Conservation (phyloP, 1,140 invertebrate genomes). For the Magallana ariakensis region DNA sequence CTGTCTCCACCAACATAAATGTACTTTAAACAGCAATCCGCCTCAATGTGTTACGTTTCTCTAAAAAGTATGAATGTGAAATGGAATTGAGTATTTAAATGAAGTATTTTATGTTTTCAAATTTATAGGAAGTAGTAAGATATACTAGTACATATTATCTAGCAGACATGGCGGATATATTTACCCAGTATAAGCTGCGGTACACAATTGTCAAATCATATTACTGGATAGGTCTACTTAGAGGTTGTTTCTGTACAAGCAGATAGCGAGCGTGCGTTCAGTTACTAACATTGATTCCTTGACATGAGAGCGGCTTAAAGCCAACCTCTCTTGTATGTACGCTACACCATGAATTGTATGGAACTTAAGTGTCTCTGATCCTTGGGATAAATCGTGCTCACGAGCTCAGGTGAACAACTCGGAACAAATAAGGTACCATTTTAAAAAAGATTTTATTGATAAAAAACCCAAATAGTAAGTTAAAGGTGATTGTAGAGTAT, state of each 20-base stretch:
- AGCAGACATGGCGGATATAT: neutral
- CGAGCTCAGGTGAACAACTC: neutral
- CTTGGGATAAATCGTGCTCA: neutral
- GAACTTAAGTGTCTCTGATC: neutral
- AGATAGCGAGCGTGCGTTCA: neutral
- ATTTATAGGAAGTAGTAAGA: neutral
- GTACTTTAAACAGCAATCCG: neutral
- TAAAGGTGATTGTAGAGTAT: no score
- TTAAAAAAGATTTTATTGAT: no score
- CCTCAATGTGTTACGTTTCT: neutral
- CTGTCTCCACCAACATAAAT: neutral
- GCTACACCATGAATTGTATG: constrained; percentile 7
- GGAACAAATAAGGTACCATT: neutral
- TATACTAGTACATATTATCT: neutral
- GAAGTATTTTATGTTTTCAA: neutral
- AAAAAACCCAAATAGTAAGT: no score
- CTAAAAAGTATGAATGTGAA: neutral
- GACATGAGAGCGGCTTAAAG: neutral
- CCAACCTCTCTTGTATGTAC: neutral
- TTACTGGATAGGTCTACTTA: neutral
- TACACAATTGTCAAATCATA: neutral
- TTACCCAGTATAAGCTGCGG: neutral
- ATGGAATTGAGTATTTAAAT: constrained; percentile 28
- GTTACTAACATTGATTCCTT: constrained; percentile 6
- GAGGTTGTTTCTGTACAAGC: neutral